Conservation (phyloP, 1,140 invertebrate species). For the Conus betulinus region DNA sequence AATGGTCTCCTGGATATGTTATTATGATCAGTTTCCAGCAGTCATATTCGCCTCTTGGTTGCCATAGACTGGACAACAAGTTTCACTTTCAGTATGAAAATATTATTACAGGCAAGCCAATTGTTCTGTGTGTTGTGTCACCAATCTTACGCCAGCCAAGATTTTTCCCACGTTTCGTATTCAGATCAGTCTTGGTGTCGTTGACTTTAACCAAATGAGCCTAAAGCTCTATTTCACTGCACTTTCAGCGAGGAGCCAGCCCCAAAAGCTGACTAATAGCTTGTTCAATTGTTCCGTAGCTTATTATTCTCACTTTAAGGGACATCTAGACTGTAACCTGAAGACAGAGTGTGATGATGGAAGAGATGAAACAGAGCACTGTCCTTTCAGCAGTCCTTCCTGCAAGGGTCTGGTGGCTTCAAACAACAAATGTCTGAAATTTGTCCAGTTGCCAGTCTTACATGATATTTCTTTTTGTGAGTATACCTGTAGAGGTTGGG, state of each 20-base stretch:
- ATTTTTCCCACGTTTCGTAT: too few relatives aligned
- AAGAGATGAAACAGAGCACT: background rate
- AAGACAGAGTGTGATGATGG: background rate
- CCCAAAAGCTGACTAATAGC: background rate
- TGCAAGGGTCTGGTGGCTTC: slow-evolving; percentile 4
- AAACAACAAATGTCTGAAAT: background rate
- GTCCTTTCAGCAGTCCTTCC: slow-evolving; percentile 12
- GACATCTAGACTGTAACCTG: slow-evolving; percentile 11
- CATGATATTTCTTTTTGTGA: background rate
- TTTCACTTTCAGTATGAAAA: too few relatives aligned
- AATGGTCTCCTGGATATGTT: too few relatives aligned
- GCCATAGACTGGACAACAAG: too few relatives aligned
- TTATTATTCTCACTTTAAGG: background rate
- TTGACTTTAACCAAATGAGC: background rate
- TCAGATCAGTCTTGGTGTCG: too few relatives aligned
- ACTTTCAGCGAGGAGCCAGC: background rate
- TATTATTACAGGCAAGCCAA: too few relatives aligned
- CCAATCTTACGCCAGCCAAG: too few relatives aligned
- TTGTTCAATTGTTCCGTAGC: background rate
- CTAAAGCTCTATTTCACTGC: background rate
- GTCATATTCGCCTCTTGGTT: too few relatives aligned
- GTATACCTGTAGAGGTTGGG: too few relatives aligned
- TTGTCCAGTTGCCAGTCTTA: background rate
- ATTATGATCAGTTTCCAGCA: too few relatives aligned
- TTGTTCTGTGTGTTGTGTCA: too few relatives aligned